These are phyloP conservation scores for Procapra przewalskii DNA, from an alignment of 2,113 vertebrate species.

Conservation along the genomic window DNA sequence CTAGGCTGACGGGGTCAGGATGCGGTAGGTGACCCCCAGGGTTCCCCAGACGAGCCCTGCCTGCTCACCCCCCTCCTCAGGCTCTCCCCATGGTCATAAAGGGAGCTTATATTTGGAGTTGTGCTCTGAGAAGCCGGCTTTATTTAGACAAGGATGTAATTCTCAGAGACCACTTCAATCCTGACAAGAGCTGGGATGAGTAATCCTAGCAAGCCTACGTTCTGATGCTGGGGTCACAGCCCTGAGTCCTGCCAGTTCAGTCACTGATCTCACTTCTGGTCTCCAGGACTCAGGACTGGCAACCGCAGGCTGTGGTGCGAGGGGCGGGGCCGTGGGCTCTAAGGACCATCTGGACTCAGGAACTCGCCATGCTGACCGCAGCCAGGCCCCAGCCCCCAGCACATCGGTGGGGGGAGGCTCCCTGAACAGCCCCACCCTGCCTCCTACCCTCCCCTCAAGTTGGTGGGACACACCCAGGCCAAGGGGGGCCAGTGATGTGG, in stretches of 20 bases:
- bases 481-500: neutral
- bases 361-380: neutral
- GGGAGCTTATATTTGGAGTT: neutral
- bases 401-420: neutral
- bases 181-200: neutral
- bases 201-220: neutral
- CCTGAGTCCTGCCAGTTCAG: neutral
- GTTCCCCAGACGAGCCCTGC: too few relatives aligned
- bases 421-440: neutral
- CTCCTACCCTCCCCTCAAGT: neutral
- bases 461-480: fast-evolving
- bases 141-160: neutral
- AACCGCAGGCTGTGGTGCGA: neutral
- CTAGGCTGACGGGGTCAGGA: neutral
- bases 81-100: neutral
- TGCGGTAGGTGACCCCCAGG: neutral
- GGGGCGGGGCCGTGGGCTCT: neutral
- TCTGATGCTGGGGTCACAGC: neutral
- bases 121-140: neutral
- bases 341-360: neutral
- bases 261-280: neutral
- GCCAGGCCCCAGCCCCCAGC: neutral
- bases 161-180: neutral
- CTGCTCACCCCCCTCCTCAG: neutral
- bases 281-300: neutral